Evolutionary conservation across 2,113 vertebrate species (phyloP).

Genomic region (Hystrix cristata): DNA sequence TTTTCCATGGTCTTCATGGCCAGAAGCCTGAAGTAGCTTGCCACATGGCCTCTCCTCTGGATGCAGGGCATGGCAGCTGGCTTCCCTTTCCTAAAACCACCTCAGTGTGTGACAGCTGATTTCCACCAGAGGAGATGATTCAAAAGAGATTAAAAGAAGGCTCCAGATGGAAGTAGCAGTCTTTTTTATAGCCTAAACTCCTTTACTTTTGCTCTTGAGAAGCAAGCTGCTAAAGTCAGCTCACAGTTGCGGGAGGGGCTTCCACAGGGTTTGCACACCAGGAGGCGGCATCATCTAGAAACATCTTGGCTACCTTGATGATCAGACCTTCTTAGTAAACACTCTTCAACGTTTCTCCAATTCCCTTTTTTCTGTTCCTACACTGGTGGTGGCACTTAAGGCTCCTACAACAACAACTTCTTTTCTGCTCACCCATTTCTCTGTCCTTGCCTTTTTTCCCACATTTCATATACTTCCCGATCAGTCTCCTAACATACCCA

Average conservation of each 20-base stretch:
- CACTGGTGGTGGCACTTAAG: not conserved
- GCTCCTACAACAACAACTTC: not conserved
- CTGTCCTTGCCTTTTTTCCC: not conserved
- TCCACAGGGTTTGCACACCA: not conserved
- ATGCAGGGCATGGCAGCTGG: not conserved
- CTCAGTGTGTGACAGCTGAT: not conserved
- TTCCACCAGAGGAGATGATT: not conserved
- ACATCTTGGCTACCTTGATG: not conserved
- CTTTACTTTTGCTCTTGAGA: not conserved
- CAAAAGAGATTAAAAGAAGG: not conserved
- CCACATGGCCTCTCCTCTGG: not conserved
- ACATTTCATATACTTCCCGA: not conserved
- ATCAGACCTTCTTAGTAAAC: not conserved
- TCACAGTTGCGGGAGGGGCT: not conserved
- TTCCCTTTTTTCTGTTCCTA: not conserved
- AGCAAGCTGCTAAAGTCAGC: not conserved
- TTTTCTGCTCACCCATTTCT: not conserved
- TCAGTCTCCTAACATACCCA: not conserved
- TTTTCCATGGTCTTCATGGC: not conserved
- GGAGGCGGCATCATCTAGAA: not conserved
- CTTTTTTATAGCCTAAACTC: slow-evolving; percentile 21
- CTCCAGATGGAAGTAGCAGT: not conserved
- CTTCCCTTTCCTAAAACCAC: not conserved
- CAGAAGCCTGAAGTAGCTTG: not conserved
- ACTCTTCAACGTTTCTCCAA: not conserved